phyloP scores from a whole-genome alignment of 2,113 vertebrate genomes.

The Semicossyphus pulcher region DNA sequence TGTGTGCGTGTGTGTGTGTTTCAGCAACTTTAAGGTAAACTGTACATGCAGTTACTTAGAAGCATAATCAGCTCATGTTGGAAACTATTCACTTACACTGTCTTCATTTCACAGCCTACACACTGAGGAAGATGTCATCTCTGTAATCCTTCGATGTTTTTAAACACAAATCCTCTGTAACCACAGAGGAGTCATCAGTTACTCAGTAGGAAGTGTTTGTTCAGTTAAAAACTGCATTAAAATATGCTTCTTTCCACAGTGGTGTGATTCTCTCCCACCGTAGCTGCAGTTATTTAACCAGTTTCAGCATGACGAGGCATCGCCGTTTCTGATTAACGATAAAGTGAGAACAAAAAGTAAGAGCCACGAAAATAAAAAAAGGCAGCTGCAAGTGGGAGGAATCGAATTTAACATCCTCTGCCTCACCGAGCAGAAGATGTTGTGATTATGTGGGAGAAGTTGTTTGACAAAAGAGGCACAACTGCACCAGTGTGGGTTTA shows the following conservation, averaged over 20 bases:
- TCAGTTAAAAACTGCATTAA: not conserved
- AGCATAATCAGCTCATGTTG: too few species aligned
- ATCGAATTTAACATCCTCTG: slow-evolving; percentile 50
- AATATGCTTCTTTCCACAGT: not conserved
- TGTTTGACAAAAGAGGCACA: slow-evolving; percentile 50
- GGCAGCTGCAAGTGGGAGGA: slow-evolving; percentile 78
- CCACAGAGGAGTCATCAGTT: slow-evolving; percentile 5
- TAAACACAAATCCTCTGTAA: slow-evolving; percentile 23
- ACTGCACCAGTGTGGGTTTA: slow-evolving; percentile 59
- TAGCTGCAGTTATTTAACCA: slow-evolving; percentile 2
- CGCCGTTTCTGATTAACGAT: slow-evolving; percentile 5
- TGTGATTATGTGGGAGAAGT: slow-evolving; percentile 63
- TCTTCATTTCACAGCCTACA: slow-evolving; percentile 32
- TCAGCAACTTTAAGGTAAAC: slow-evolving; percentile 46
- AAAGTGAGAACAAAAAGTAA: slow-evolving; percentile 55
- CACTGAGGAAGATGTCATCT: slow-evolving; percentile 19
- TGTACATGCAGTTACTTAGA: slow-evolving; percentile 40
- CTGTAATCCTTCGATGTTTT: slow-evolving; percentile 19
- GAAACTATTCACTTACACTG: too few species aligned
- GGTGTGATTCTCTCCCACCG: slow-evolving; percentile 11
- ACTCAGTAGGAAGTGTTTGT: not conserved
- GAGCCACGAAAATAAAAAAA: slow-evolving; percentile 19
- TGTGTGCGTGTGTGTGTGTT: slow-evolving; percentile 4
- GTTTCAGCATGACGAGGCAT: not conserved
- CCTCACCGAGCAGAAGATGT: slow-evolving; percentile 40